phyloP scores from a whole-genome alignment of 2,888 invertebrate species.

The Ferdinandea cuprea region DNA sequence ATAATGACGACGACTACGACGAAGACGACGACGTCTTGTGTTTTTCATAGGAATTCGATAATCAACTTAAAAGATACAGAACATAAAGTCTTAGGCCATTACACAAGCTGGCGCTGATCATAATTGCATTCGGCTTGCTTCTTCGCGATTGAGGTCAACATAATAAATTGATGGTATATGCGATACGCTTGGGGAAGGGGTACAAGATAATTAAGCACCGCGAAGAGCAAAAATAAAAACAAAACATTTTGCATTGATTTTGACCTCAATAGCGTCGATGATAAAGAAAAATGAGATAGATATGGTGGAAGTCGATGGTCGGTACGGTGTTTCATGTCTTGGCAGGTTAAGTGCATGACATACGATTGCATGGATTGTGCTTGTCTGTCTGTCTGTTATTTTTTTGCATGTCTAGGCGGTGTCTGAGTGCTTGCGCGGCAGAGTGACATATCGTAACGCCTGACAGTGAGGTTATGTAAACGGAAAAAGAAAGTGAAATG shows the following conservation, averaged over 20 bases:
- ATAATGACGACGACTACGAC: conserved; percentile 4
- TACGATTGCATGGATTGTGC: neutral
- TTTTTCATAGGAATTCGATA: conserved; percentile 36
- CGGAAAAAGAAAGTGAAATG: conserved; percentile 20
- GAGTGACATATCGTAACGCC: conserved; percentile 13
- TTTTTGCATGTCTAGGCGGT: conserved; percentile 7
- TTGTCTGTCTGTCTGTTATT: neutral
- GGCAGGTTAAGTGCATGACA: conserved; percentile 21
- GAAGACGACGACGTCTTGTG: neutral
- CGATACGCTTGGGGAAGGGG: conserved; percentile 11
- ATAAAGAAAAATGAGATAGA: neutral
- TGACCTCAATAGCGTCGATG: conserved; percentile 43
- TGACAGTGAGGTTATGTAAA: too few relatives aligned
- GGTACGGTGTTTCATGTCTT: conserved; percentile 13
- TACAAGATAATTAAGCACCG: conserved; percentile 35
- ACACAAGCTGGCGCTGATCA: conserved; percentile 36
- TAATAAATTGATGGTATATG: conserved; percentile 52
- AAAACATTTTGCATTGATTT: conserved; percentile 56
- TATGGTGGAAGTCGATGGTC: conserved; percentile 2
- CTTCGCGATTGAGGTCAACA: conserved; percentile 61
- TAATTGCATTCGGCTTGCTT: conserved; percentile 55
- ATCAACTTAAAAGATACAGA: conserved; percentile 41
- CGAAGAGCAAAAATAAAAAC: conserved; percentile 28
- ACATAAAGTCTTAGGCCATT: conserved; percentile 43
- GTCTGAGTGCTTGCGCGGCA: conserved; percentile 9